Percentiles rank a stretch among this genome's conserved stretches.
These are phyloP conservation scores for Amphiprion percula DNA, from an alignment of 2,113 vertebrate genomes.

Conservation along the genomic window DNA sequence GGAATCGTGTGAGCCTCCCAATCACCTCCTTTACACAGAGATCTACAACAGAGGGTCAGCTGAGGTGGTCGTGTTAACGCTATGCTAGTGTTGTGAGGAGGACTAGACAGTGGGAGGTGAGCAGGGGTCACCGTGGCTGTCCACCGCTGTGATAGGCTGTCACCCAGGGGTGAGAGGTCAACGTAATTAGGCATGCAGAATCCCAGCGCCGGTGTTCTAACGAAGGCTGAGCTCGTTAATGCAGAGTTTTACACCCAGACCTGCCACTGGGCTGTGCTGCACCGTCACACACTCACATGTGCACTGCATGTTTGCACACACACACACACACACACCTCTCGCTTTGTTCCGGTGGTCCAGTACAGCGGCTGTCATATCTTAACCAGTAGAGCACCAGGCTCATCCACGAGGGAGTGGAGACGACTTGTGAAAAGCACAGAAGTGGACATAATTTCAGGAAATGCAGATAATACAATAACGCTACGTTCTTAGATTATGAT, in stretches of 20 bases:
- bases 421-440: slow-evolving; percentile 31
- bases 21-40: slow-evolving; percentile 37
- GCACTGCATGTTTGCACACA: slow-evolving; percentile 54
- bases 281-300: slow-evolving; percentile 60
- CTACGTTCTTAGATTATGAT: slow-evolving; percentile 1
- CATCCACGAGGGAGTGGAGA: slow-evolving; percentile 44
- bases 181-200: slow-evolving; percentile 79
- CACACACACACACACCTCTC: slow-evolving; percentile 45
- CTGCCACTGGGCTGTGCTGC: slow-evolving; percentile 79
- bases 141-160: slow-evolving; percentile 83
- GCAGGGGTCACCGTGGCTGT: slow-evolving; percentile 77
- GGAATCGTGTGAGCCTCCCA: slow-evolving; percentile 27
- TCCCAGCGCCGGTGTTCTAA: slow-evolving; percentile 71
- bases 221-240: slow-evolving; percentile 81
- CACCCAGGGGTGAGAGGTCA: slow-evolving; percentile 79
- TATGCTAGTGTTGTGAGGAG: slow-evolving; percentile 80
- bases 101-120: slow-evolving; percentile 80
- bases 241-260: slow-evolving; percentile 80
- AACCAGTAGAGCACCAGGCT: slow-evolving; percentile 41
- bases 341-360: slow-evolving; percentile 68
- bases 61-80: slow-evolving; percentile 72
- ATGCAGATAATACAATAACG: slow-evolving; percentile 14
- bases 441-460: slow-evolving; percentile 23
- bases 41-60: slow-evolving; percentile 58
- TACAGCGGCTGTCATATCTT: slow-evolving; percentile 66